Evolutionary conservation across 2,797 vertebrate species (phyloP).

Genomic region (Malurus splendens): DNA sequence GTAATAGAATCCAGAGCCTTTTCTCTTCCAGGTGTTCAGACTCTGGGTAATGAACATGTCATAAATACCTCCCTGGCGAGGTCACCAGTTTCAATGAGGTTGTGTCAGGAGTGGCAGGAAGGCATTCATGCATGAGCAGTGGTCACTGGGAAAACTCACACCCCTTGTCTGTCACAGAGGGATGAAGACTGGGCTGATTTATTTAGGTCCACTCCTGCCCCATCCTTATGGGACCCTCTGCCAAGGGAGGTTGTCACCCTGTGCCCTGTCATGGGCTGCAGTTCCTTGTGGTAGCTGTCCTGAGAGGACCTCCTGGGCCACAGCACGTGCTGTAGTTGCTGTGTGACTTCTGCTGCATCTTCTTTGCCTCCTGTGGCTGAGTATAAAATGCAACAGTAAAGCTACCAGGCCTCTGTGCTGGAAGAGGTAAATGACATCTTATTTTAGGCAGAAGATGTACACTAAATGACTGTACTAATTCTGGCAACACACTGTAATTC

Average conservation of each 20-base stretch:
- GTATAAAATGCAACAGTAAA: neutral
- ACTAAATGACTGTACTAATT: neutral
- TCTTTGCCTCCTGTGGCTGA: neutral
- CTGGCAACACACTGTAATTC: neutral
- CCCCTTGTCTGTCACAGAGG: neutral
- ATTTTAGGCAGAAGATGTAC: neutral
- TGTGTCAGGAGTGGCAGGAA: neutral
- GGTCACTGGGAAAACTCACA: neutral
- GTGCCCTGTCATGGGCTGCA: neutral
- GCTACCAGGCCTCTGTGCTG: fast-evolving
- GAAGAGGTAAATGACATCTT: neutral
- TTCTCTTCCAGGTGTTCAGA: constrained; percentile 45
- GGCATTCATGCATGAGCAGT: neutral
- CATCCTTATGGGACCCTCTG: neutral
- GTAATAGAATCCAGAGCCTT: constrained; percentile 34
- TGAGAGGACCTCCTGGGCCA: neutral
- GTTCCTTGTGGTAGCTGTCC: neutral
- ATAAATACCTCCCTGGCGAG: constrained; percentile 41
- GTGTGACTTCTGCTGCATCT: neutral
- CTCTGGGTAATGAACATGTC: constrained; percentile 17
- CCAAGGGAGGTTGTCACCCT: neutral
- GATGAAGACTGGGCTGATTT: fast-evolving
- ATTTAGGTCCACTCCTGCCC: neutral
- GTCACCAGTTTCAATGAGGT: constrained; percentile 8
- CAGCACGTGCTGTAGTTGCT: neutral